Conservation (phyloP, 2,113 vertebrate species). For the Oncorhynchus keta region DNA sequence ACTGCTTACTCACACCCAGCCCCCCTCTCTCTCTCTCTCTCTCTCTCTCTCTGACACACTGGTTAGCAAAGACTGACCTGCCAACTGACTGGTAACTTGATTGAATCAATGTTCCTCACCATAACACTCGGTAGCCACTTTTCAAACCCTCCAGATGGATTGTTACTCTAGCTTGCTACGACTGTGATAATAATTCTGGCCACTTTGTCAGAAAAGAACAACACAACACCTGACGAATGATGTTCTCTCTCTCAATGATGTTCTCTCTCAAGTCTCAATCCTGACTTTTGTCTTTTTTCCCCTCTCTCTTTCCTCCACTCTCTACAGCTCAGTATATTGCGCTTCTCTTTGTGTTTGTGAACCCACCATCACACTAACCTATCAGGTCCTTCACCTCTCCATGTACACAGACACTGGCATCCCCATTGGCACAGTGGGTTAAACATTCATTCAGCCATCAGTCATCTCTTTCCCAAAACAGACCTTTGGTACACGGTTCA, state of each 20-base stretch:
- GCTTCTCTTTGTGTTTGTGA: not conserved
- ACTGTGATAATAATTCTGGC: too few relatives aligned
- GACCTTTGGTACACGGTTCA: conserved; percentile 36
- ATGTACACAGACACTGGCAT: conserved; percentile 31
- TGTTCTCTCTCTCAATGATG: not conserved
- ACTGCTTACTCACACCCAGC: conserved; percentile 5
- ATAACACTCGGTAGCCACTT: too few relatives aligned
- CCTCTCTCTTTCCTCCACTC: not conserved
- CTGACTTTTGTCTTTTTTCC: too few relatives aligned
- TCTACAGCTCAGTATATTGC: not conserved
- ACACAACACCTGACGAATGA: not conserved
- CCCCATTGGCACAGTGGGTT: conserved; percentile 43
- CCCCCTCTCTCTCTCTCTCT: too few relatives aligned
- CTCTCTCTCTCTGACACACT: conserved; percentile 31
- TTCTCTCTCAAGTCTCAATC: not conserved
- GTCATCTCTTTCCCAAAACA: conserved; percentile 35
- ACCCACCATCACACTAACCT: conserved; percentile 17
- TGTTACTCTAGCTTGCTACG: too few relatives aligned
- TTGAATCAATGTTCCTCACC: not conserved
- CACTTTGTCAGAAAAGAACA: too few relatives aligned
- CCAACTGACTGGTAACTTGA: not conserved
- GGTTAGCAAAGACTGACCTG: conserved; percentile 3
- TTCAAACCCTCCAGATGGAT: too few relatives aligned
- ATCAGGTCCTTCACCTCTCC: conserved; percentile 55
- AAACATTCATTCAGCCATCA: conserved; percentile 65